Percentiles rank a stretch among this genome's conserved stretches.
Evolutionary conservation across 2,113 vertebrate species (phyloP).

Genomic region (Hyaena hyaena): DNA sequence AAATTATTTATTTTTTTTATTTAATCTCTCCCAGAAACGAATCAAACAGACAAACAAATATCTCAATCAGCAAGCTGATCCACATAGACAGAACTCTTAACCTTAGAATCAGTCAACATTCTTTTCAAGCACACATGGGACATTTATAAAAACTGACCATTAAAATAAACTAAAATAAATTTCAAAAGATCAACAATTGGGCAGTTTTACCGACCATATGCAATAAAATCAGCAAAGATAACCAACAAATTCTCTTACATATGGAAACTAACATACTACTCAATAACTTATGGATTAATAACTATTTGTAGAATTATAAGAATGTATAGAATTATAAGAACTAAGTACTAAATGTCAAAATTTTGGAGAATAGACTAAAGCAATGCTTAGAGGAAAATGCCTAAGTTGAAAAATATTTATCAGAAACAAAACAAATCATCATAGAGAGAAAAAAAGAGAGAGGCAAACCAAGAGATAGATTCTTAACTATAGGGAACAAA

Average conservation of each 20-base stretch:
- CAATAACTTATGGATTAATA: background rate
- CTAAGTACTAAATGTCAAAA: background rate
- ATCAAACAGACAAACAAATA: background rate
- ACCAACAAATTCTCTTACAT: background rate
- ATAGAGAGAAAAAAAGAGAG: background rate
- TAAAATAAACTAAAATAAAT: constrained; percentile 10
- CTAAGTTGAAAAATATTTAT: background rate
- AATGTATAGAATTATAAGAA: background rate
- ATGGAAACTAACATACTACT: background rate
- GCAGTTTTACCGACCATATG: background rate
- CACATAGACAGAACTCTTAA: background rate
- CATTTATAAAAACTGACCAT: background rate
- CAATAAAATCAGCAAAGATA: background rate
- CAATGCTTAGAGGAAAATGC: background rate
- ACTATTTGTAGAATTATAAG: background rate
- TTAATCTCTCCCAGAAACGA: background rate
- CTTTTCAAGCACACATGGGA: background rate
- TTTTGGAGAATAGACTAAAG: background rate
- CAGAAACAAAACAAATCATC: background rate
- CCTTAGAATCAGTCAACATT: background rate
- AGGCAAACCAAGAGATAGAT: background rate
- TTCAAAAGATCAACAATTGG: background rate
- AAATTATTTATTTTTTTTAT: background rate
- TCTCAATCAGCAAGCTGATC: background rate
- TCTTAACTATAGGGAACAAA: background rate